These are phyloP conservation scores for Neuroscelio doddi DNA, from an alignment of 2,888 invertebrate species.

Conservation along the genomic window DNA sequence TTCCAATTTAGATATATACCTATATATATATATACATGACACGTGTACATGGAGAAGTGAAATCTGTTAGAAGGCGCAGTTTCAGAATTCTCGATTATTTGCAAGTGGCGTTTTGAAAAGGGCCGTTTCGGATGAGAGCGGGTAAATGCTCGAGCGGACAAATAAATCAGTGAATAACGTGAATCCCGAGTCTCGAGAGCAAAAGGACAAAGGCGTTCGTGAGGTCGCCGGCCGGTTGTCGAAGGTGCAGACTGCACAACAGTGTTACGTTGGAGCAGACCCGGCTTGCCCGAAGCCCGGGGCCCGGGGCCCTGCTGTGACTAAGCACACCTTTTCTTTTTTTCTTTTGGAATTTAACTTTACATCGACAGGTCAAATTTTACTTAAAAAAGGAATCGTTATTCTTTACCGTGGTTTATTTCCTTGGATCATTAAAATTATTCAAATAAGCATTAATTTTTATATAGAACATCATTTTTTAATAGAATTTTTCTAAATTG, in stretches of 20 bases:
- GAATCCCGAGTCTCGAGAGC: not conserved
- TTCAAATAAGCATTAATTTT: no score
- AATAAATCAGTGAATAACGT: not conserved
- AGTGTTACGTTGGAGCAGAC: not conserved
- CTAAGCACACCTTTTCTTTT: not conserved
- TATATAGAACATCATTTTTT: no score
- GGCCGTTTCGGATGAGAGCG: no score
- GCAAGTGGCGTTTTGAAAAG: not conserved
- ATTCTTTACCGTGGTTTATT: no score
- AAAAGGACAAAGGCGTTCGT: not conserved
- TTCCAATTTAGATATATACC: not conserved
- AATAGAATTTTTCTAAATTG: no score
- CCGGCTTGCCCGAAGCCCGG: not conserved
- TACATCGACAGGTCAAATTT: no score
- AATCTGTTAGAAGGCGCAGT: not conserved
- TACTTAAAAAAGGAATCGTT: no score
- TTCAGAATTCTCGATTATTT: not conserved
- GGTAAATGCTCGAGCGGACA: not conserved
- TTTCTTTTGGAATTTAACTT: no score
- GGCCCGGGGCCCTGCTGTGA: not conserved
- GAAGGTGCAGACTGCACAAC: not conserved
- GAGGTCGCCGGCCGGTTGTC: conserved; percentile 9
- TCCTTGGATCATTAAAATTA: no score
- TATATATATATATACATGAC: not conserved
- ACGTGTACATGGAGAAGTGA: not conserved